Evolutionary conservation across 2,888 invertebrate genomes (phyloP).

Genomic region (Dyspetes luteomarginatus): DNA sequence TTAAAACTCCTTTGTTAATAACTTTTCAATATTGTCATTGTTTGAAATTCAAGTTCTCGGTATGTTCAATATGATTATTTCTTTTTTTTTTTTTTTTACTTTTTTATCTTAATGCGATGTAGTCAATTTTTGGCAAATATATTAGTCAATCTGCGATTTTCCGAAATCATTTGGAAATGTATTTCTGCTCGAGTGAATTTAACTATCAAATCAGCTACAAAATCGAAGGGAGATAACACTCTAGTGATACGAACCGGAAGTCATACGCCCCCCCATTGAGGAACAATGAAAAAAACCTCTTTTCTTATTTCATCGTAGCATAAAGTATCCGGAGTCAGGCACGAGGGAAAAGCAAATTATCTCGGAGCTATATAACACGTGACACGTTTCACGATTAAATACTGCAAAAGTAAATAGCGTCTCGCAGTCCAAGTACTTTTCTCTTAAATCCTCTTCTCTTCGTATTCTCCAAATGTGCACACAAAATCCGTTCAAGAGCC

Average conservation of each 20-base stretch:
- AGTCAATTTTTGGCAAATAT: no score
- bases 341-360: conserved; percentile 36
- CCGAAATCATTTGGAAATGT: conserved; percentile 4
- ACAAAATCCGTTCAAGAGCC: conserved; percentile 13
- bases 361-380: conserved; percentile 20
- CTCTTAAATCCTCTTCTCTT: conserved; percentile 34
- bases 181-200: conserved; percentile 50
- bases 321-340: conserved; percentile 37
- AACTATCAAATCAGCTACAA: conserved; percentile 50
- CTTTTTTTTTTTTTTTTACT: no score
- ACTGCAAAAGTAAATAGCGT: neutral
- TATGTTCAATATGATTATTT: no score
- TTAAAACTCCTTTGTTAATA: no score
- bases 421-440: conserved; percentile 36
- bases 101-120: no score
- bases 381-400: conserved; percentile 59
- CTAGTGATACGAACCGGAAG: conserved; percentile 55
- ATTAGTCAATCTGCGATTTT: neutral
- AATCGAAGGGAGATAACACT: conserved; percentile 55
- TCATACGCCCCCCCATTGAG: conserved; percentile 31
- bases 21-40: conserved; percentile 4
- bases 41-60: no score
- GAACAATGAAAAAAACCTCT: conserved; percentile 26
- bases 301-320: conserved; percentile 49
- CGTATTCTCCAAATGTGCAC: neutral